Evolutionary conservation across 30 jellyfish, hydroid and myxozoan genomes (phyloP), one percentile per base, ranked within the genome.

Genomic region (Chrysaora quinquecirrha): DNA sequence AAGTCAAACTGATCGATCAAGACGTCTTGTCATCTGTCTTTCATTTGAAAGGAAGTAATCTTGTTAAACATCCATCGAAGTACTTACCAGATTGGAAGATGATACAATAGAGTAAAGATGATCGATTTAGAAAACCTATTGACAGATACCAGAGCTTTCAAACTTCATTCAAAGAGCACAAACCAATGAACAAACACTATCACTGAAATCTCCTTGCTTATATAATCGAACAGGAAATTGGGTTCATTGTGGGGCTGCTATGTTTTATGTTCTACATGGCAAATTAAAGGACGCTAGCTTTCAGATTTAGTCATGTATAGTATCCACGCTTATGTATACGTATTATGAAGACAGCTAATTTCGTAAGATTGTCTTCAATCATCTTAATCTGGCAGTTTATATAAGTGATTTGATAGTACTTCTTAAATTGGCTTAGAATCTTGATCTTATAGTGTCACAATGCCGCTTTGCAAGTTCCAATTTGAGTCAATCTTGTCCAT

Each of bases 31-130:
- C 89, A 85, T 75, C 66, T 75, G 95, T 52, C 85, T 83, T 61
- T 63, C 66, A 65, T 50, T 88, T 49, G 75, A 70, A 88, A 80
- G 65, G 90, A 78, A 70, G 30, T 88, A 79, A 88, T 88, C 96
- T 76, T 66, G 87, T 88, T 88, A 88, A 65, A 49, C 76, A 85
- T 80, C 96, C 71, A 71, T 88, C 96, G 77, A 43, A 6, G 16
- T 6, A 6, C 58, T 6, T 43, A 9, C 9, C 82, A 85, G 96
- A 75, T 85, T 85, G 83, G 96, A 68, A 58, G 83, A 29, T 38
- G 78, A 62, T 33, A 82, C 92, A 82, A 82, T 68, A 63, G 71
- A 56, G 23, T 47, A 31, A 69, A 74, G 73, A 43, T 82, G 92
- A 82, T 82, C 84, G 92, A 82, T 82, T 82, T 78, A 49, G 35